Evolutionary conservation across 1,140 invertebrate genomes (phyloP), one percentile per base, ranked within the genome.

Genomic region (Papilio polyxenes): DNA sequence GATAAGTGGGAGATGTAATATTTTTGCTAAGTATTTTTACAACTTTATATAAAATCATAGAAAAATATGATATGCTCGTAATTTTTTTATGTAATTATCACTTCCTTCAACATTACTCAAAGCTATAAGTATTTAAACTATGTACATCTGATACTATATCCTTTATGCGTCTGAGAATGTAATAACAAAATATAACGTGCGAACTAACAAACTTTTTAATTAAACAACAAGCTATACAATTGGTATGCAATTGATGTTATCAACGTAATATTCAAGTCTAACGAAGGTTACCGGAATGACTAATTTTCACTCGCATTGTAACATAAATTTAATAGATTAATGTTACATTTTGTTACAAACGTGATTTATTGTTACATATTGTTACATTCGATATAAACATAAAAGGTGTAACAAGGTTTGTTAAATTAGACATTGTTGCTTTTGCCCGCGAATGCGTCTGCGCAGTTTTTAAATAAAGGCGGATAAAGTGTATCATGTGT

Each of bases 211-310:
- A 51, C 75, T 77, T 31, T 76, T 53, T 76, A 49, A 53, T 75
- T 49, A 37, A 72, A 69, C 40, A 72, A 72, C 74, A 49, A 48
- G 37, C 72, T 11, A 75, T 75, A 75, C 74, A 75, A 75, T 75
- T 75, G 74, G 48, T 49, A 49, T 44, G 40, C 48, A 75, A 53
- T 53, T 56, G 49, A 77, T 77, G 44, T 51, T 53, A 77, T 77
- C 75, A 23, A 9, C 1, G 40, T 10, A 74, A 77, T 77, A 56
- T 77, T 77, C 75, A 77, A 53, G n/a, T 23, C n/a, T 31, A 13
- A 49, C 49, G 44, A 77, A 77, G 75, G 75, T 77, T 56, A 77
- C 75, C 48, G 75, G 75, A 77, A 77, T 77, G 1, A 77, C 48
- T 72, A 49, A 77, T 77, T 76, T 49, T 48, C 49, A 49, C 23